Base-by-base conservation (phyloP, 2,797 vertebrate species). In the Toxotes lorentzi region DNA sequence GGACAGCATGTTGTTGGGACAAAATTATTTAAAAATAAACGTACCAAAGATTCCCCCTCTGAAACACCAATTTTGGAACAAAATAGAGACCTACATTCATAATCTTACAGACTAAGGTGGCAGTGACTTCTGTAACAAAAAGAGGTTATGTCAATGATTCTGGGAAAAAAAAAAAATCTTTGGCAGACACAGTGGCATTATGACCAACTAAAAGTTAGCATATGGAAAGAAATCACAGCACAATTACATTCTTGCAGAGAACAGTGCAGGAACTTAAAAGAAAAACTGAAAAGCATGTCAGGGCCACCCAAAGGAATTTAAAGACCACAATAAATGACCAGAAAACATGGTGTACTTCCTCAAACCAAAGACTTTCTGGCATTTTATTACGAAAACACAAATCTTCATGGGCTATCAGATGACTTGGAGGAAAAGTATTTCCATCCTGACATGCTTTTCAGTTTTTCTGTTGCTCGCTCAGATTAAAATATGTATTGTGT, bases 141-240 rank as follows among this genome's bases (percentile, higher is more conserved):
- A 56, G 9, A 66, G 75, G 67, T 83, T 78, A 35, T 30, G 30
- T 58, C 13, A 56, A 27, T 34, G 24, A 47, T 66, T 24, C 7
- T 54, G 34, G 5, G 45, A 47, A 40, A 30, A 47, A 63, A 63
- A 70, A 16, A 40, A 70, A 16, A 23, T 51, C 32, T 53, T 32
- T 64, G 32, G 32, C 59, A 75, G 63, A 63, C 13, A n/a, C 61
- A 56, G 71, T 73, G 66, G 61, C 73, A 61, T 78, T 62, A 56
- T 76, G 75, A 78, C 59, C 50, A 53, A 75, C 38, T 72, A 76
- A 85, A 84, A 83, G 11, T 64, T 69, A 59, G 69, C 77, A 78
- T 76, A 65, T 67, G 43, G 47, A 69, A 72, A 60, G 72, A 81
- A 85, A 73, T 69, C n/a, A 51, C 75, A 56, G 43, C 2, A 3